phyloP scores from a whole-genome alignment of 2,797 vertebrate genomes.

The Morus bassanus region DNA sequence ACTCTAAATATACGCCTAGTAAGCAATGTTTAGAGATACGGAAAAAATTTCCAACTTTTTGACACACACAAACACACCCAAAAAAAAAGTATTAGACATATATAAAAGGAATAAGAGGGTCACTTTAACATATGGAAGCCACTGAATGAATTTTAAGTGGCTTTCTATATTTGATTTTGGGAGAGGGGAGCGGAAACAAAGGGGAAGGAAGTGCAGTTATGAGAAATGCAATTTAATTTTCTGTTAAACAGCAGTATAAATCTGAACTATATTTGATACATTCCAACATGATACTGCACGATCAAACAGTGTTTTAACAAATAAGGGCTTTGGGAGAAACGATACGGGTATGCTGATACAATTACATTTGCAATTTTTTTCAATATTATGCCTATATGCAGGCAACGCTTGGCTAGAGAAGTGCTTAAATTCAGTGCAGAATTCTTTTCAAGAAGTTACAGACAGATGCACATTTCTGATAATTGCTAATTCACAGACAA shows the following conservation, averaged over 20 bases:
- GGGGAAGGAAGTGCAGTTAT: slow-evolving; percentile 32
- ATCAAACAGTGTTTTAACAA: background rate
- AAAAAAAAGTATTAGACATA: background rate
- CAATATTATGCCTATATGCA: background rate
- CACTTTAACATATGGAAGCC: background rate
- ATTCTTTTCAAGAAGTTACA: slow-evolving; percentile 17
- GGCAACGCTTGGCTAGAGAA: background rate
- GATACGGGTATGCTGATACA: background rate
- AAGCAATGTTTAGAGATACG: background rate
- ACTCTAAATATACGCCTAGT: background rate
- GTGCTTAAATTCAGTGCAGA: background rate
- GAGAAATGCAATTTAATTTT: slow-evolving; percentile 38
- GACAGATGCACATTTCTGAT: background rate
- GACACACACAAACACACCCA: background rate
- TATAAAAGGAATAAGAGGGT: background rate
- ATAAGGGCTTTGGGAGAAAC: background rate
- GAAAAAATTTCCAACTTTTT: background rate
- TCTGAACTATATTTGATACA: background rate
- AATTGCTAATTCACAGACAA: background rate
- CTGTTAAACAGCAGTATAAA: background rate
- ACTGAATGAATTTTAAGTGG: slow-evolving; percentile 26
- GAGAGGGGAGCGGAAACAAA: slow-evolving; percentile 26
- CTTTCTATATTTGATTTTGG: slow-evolving; percentile 27
- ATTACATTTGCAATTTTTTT: background rate
- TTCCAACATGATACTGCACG: background rate